Base-by-base conservation (phyloP, 2,113 vertebrate species). In the Podiceps cristatus region DNA sequence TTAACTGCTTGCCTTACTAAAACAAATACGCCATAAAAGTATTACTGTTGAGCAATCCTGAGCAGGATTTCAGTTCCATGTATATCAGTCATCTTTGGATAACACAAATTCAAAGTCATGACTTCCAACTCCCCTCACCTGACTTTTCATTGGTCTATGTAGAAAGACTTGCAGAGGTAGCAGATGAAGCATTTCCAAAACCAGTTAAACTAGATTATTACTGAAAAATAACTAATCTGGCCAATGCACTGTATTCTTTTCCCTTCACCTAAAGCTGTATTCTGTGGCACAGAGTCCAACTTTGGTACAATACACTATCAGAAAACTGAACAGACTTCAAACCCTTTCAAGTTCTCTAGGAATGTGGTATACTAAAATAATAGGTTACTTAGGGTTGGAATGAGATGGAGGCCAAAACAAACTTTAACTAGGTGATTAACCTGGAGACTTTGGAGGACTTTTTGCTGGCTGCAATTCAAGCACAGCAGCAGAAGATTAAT, bases 351-450 rank as follows among this genome's bases (percentile, higher is more conserved):
- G 72, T 79, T 95, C 90, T 97, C 88, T 91, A 96, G 35, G 45
- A 88, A 91, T 82, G 75, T 56, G 59, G 40, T 76, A 28, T 62
- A 92, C 63, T 85, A 73, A 94, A 95, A 49, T 92, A 98, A 96
- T 82, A 91, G 72, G 68, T 96, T 83, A 89, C 89, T 95, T 85
- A n/a, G 67, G 63, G 71, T 7, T 97, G 88, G 88, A 97, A 96
- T 49, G 29, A 93, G 75, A 89, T 69, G 15, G 93, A 96, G 90
- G 88, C 80, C 95, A 96, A 97, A 93, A 69, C 82, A 97, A 96
- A 95, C 82, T 97, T 97, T 95, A 96, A 91, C 85, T 67, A 88
- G 91, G 86, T 67, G 88, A 96, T 96, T 97, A 97, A 97, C 91
- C 90, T 78, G 22, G 50, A 95, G 94, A 91, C 63, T 90, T 76